Percentiles rank a stretch among this genome's conserved stretches.
Evolutionary conservation across 2,113 vertebrate species (phyloP).

Genomic region (Tragelaphus buxtoni): DNA sequence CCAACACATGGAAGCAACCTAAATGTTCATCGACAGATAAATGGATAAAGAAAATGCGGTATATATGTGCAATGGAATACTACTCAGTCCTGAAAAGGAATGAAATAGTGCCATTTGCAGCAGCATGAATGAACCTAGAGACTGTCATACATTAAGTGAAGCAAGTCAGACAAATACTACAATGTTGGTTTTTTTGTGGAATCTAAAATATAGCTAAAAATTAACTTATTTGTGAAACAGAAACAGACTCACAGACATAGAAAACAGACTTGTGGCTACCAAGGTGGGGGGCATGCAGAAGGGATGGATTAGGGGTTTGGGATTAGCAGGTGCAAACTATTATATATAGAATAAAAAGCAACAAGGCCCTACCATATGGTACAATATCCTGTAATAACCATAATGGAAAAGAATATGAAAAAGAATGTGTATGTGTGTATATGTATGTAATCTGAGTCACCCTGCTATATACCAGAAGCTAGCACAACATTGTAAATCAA

Average conservation of each 20-base stretch:
- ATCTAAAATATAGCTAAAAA: background rate
- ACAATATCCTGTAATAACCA: background rate
- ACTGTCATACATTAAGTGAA: background rate
- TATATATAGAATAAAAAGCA: background rate
- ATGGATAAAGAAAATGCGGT: background rate
- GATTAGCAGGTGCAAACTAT: background rate
- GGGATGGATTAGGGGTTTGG: background rate
- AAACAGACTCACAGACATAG: background rate
- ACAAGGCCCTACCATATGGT: no score
- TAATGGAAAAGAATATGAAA: background rate
- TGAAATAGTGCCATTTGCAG: background rate
- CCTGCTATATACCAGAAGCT: background rate
- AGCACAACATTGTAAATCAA: background rate
- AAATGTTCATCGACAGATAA: background rate
- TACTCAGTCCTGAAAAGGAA: background rate
- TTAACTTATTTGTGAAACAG: background rate
- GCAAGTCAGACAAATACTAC: background rate
- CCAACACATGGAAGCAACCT: background rate
- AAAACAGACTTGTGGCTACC: background rate
- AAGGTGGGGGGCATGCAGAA: accelerated
- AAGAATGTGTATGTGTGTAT: background rate
- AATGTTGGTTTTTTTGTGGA: background rate
- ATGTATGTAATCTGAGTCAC: background rate
- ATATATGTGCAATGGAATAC: background rate
- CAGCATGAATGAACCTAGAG: background rate